Conservation (phyloP, 1,140 invertebrate species). For the Drosophila parabipectinata region DNA sequence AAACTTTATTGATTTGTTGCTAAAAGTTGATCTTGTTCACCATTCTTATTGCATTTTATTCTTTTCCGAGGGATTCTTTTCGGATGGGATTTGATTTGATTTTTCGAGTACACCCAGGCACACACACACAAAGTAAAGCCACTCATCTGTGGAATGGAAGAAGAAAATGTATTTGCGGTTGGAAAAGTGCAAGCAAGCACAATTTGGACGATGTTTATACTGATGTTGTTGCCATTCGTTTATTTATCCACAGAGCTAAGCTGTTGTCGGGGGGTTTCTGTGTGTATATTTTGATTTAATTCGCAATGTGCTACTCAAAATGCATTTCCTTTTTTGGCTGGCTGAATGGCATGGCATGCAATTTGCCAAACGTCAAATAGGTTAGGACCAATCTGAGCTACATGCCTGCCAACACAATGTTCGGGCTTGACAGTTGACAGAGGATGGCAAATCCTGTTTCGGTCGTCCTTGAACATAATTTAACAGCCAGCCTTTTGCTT, state of each 20-base stretch:
- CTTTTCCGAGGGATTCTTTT: background rate
- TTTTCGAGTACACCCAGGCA: slow-evolving; percentile 39
- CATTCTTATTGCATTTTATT: slow-evolving; percentile 31
- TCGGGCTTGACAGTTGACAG: slow-evolving; percentile 67
- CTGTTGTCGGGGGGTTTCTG: slow-evolving; percentile 41
- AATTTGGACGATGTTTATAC: slow-evolving; percentile 14
- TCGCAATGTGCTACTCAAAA: slow-evolving; percentile 55
- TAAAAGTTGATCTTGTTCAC: slow-evolving; percentile 60
- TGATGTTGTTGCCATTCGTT: slow-evolving; percentile 24
- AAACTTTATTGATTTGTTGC: slow-evolving; percentile 64
- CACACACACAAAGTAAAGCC: slow-evolving; percentile 32
- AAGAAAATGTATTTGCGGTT: slow-evolving; percentile 61
- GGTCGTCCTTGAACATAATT: slow-evolving; percentile 43
- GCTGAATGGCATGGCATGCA: slow-evolving; percentile 30
- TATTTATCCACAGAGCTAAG: slow-evolving; percentile 56
- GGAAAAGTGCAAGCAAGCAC: slow-evolving; percentile 19
- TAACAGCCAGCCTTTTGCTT: slow-evolving; percentile 22
- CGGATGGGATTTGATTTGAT: slow-evolving; percentile 67
- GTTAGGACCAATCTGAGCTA: slow-evolving; percentile 43
- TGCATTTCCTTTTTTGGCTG: slow-evolving; percentile 38
- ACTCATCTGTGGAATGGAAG: slow-evolving; percentile 27
- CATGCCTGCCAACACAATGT: slow-evolving; percentile 59
- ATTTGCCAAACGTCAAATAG: slow-evolving; percentile 55
- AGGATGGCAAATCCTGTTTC: slow-evolving; percentile 17
- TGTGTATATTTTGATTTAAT: slow-evolving; percentile 76